Conservation (phyloP, 1,140 invertebrate species). For the Myzus persicae region DNA sequence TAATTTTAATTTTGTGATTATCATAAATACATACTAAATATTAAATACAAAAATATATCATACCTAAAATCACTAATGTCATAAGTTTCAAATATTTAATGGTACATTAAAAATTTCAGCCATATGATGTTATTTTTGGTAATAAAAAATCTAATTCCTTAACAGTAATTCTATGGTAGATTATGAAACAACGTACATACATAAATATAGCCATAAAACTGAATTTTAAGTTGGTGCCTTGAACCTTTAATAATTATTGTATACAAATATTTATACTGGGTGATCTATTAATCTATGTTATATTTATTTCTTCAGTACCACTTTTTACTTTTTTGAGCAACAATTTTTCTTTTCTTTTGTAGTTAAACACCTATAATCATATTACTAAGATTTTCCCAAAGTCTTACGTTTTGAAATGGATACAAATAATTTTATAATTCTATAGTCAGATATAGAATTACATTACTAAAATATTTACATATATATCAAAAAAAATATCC, state of each 20-base stretch:
- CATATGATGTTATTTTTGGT: neutral
- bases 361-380: too few species aligned
- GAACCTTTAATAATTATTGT: too few species aligned
- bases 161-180: conserved; percentile 5
- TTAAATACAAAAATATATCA: neutral
- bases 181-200: neutral
- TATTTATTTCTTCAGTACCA: too few species aligned
- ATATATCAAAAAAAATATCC: too few species aligned
- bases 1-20: neutral
- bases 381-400: neutral
- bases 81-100: neutral
- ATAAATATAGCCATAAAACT: neutral
- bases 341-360: too few species aligned
- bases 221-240: neutral
- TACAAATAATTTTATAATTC: too few species aligned
- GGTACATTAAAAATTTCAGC: neutral
- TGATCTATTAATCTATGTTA: too few species aligned
- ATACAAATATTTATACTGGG: too few species aligned
- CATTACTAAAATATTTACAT: neutral
- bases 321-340: neutral
- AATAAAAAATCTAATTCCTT: neutral
- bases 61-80: neutral
- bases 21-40: neutral
- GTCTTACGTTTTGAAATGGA: neutral
- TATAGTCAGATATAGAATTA: neutral